Evolutionary conservation across 2,113 vertebrate genomes (phyloP).

Genomic region (Hiodon alosoides): DNA sequence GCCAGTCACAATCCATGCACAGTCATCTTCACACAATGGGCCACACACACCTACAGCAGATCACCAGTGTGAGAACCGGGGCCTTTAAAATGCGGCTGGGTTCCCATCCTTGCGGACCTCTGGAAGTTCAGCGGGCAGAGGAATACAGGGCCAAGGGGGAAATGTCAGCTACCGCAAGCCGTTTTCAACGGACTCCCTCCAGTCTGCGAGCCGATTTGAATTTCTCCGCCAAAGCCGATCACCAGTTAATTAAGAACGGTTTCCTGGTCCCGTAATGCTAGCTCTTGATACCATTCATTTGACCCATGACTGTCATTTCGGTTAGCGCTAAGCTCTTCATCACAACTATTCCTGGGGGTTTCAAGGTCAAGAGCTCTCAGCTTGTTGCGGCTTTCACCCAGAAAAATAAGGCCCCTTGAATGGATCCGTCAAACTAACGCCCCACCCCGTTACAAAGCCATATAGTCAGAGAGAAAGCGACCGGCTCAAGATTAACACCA

Average conservation of each 20-base stretch:
- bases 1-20: too few relatives aligned
- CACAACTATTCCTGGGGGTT: conserved; percentile 59
- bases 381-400: conserved; percentile 49
- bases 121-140: background rate
- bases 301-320: conserved; percentile 66
- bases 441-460: conserved; percentile 39
- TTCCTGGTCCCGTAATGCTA: conserved; percentile 65
- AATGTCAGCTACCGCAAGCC: background rate
- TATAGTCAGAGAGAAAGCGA: conserved; percentile 54
- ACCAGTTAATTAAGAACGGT: conserved; percentile 76
- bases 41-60: too few relatives aligned
- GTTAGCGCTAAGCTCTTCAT: conserved; percentile 72
- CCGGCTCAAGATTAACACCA: conserved; percentile 70
- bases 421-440: conserved; percentile 46
- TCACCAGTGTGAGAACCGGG: too few relatives aligned
- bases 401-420: conserved; percentile 46
- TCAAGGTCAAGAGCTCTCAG: conserved; percentile 68
- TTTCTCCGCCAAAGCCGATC: conserved; percentile 66
- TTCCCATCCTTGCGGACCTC: too few relatives aligned
- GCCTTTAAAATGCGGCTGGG: too few relatives aligned
- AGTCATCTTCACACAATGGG: too few relatives aligned
- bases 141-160: background rate
- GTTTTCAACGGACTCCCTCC: background rate
- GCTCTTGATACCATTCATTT: conserved; percentile 77
- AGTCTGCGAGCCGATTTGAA: conserved; percentile 61